Conservation (phyloP, 2,797 vertebrate species). For the Pteronotus mesoamericanus region DNA sequence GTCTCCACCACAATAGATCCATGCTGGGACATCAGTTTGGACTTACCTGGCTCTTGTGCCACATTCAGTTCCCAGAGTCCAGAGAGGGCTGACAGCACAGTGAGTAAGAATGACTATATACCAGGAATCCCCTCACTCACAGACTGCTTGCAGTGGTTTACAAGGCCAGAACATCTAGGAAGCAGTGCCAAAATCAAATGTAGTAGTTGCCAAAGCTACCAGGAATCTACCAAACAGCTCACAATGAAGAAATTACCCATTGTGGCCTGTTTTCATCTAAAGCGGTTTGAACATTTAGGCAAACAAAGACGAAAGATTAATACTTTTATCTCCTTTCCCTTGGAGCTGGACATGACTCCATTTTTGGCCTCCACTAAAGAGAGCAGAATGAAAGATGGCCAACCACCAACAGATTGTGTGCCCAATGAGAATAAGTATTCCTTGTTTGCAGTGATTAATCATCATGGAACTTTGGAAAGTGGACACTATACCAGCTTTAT, state of each 20-base stretch:
- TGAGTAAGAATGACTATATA: conserved; percentile 80
- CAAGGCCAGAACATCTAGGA: conserved; percentile 96
- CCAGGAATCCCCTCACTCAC: conserved; percentile 94
- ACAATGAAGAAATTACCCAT: conserved; percentile 99
- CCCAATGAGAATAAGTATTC: conserved; percentile 99
- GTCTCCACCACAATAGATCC: conserved; percentile 93
- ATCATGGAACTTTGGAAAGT: conserved; percentile 98
- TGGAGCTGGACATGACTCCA: conserved; percentile 98
- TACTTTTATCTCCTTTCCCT: conserved; percentile 95
- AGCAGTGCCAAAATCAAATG: conserved; percentile 99
- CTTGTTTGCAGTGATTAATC: conserved; percentile 98
- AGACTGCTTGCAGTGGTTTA: conserved; percentile 98
- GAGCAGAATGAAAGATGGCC: conserved; percentile 95
- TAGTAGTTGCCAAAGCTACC: conserved; percentile 98
- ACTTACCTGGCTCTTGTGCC: conserved; percentile 89
- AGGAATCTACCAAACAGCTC: conserved; percentile 99
- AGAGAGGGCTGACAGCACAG: conserved; percentile 84
- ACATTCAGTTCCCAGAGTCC: conserved; percentile 91
- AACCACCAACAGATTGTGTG: conserved; percentile 91
- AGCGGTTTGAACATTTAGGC: conserved; percentile 95
- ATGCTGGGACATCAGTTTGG: conserved; percentile 93
- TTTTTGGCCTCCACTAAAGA: conserved; percentile 99
- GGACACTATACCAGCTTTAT: conserved; percentile 99
- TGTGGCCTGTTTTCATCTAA: conserved; percentile 98
- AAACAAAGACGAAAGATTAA: conserved; percentile 97